Evolutionary conservation across 2,113 vertebrate species (phyloP).

Genomic region (Prietella phreatophila): DNA sequence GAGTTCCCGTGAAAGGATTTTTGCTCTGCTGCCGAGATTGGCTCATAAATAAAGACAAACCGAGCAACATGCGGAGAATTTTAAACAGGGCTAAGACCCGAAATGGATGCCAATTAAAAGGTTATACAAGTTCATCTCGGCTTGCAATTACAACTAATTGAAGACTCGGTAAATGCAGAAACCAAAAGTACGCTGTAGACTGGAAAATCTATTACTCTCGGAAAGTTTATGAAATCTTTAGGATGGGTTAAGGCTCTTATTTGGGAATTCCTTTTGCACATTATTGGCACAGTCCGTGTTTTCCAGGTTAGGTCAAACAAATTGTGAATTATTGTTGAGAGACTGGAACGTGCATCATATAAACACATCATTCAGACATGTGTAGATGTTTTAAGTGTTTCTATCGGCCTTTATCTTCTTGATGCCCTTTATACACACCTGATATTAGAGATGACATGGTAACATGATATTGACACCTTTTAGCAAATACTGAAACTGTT

Average conservation of each 20-base stretch:
- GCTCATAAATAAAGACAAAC: not conserved
- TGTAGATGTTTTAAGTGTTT: not conserved
- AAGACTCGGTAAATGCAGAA: not conserved
- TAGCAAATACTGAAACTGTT: not conserved
- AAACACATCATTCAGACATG: not conserved
- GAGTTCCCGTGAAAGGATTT: not conserved
- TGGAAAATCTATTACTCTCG: not conserved
- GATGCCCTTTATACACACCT: not conserved
- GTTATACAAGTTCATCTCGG: slow-evolving; percentile 6
- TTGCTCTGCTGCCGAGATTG: not conserved
- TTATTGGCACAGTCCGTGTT: not conserved
- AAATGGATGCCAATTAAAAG: not conserved
- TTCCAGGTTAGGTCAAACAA: not conserved
- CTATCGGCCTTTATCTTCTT: not conserved
- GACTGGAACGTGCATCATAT: not conserved
- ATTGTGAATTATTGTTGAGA: not conserved
- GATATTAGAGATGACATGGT: not conserved
- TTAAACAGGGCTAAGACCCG: slow-evolving; percentile 9
- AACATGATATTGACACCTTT: not conserved
- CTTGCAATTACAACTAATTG: not conserved
- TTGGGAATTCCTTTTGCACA: slow-evolving; percentile 6
- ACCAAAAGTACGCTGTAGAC: not conserved
- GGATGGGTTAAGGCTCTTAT: not conserved
- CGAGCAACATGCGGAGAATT: not conserved
- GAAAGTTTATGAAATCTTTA: slow-evolving; percentile 2